A percentile compares a stretch with the other conserved stretches of the same genome.
Evolutionary conservation across 2,113 vertebrate genomes (phyloP).

Genomic region (Cryptotis parvus): DNA sequence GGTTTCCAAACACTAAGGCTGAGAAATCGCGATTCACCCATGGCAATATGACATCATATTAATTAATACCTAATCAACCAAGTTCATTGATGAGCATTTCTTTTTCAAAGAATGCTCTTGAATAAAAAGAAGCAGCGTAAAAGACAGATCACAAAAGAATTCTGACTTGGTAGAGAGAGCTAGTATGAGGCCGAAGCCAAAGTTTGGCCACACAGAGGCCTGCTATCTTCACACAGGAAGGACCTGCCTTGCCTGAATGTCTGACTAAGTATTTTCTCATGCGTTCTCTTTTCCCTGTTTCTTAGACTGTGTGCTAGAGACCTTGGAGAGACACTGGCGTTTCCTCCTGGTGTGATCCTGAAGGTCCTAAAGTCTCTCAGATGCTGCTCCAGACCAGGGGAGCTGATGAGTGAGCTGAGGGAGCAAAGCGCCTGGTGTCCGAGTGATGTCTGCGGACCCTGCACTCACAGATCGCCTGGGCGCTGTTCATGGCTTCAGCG

Average conservation of each 20-base stretch:
- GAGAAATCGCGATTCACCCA: background rate
- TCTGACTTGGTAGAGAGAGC: background rate
- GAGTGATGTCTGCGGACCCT: background rate
- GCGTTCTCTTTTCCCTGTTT: background rate
- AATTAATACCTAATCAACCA: background rate
- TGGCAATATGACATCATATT: background rate
- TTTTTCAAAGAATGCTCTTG: conserved; percentile 10
- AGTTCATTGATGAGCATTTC: background rate
- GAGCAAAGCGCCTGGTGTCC: background rate
- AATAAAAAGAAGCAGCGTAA: background rate
- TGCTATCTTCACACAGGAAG: background rate
- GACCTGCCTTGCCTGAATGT: background rate
- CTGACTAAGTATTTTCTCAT: background rate
- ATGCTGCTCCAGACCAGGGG: background rate
- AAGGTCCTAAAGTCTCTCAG: background rate
- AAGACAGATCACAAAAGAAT: conserved; percentile 19
- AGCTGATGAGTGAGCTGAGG: background rate
- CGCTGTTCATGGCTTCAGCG: background rate
- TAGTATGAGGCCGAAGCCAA: background rate
- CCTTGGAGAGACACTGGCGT: background rate
- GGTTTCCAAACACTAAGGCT: background rate
- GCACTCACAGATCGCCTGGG: background rate
- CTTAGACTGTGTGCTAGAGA: background rate
- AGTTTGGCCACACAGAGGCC: background rate
- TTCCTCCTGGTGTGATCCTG: background rate